Evolutionary conservation across 2,888 invertebrate genomes (phyloP).

Genomic region (Drosophila nr. fundita): DNA sequence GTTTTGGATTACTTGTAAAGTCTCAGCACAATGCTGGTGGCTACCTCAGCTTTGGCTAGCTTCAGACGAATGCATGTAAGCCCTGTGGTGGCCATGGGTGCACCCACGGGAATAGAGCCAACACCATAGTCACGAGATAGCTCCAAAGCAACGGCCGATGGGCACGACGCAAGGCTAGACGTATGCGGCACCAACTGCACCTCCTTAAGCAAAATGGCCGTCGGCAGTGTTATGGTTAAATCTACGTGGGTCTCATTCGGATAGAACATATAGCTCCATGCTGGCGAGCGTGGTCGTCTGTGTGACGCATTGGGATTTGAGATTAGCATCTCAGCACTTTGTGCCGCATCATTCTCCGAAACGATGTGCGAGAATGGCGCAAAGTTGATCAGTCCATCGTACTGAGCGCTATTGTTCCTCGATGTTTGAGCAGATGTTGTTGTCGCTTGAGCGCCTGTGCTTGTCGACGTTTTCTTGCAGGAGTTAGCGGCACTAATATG

Average conservation of each 20-base stretch:
- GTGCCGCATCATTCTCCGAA: conserved; percentile 93
- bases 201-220: conserved; percentile 94
- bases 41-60: conserved; percentile 93
- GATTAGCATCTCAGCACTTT: conserved; percentile 95
- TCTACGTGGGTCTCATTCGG: conserved; percentile 95
- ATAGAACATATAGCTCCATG: conserved; percentile 99
- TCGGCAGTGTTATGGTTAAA: conserved; percentile 93
- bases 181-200: conserved; percentile 94
- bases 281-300: conserved; percentile 93
- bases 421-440: conserved; percentile 84
- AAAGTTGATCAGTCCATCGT: conserved; percentile 94
- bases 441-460: conserved; percentile 79
- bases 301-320: conserved; percentile 92
- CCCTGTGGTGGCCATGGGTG: conserved; percentile 94
- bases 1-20: conserved; percentile 79
- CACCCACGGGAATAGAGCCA: conserved; percentile 92
- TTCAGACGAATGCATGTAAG: conserved; percentile 94
- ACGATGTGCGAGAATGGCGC: conserved; percentile 94
- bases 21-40: conserved; percentile 91
- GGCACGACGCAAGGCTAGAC: conserved; percentile 93
- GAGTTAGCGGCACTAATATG: conserved; percentile 81
- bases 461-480: conserved; percentile 82
- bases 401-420: conserved; percentile 86
- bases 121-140: conserved; percentile 92
- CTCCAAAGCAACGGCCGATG: conserved; percentile 94